phyloP scores from a whole-genome alignment of 2,113 vertebrate genomes.

The Drymodes brunneopygia region DNA sequence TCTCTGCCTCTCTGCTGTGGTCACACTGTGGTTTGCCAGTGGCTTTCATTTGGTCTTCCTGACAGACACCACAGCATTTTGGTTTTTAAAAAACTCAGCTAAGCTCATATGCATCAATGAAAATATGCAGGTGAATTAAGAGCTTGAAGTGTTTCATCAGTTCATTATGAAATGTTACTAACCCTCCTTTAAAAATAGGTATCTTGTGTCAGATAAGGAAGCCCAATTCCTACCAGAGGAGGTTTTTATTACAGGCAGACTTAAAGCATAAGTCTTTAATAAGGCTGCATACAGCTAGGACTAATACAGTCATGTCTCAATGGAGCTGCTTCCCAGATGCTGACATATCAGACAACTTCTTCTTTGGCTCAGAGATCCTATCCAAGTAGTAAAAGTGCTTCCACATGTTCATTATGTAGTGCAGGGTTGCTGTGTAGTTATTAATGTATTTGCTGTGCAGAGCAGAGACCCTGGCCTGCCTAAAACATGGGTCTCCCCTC shows the following conservation, averaged over 20 bases:
- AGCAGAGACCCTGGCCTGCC: background rate
- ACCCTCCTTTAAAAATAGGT: background rate
- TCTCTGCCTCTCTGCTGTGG: background rate
- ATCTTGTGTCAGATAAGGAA: background rate
- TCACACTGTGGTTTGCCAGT: accelerated
- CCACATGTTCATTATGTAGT: constrained; percentile 55
- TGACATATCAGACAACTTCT: constrained; percentile 59
- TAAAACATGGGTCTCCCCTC: background rate
- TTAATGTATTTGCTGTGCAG: background rate
- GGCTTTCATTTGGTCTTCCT: background rate
- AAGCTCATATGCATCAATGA: background rate
- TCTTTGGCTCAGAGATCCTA: constrained; percentile 25
- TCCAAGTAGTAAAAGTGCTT: constrained; percentile 40
- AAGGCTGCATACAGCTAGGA: constrained; percentile 4
- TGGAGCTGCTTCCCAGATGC: constrained; percentile 60
- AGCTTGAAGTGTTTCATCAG: background rate
- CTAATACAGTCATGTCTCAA: constrained; percentile 31
- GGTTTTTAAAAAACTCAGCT: background rate
- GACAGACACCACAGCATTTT: background rate
- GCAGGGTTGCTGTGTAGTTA: constrained; percentile 15
- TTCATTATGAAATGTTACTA: background rate
- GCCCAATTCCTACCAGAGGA: background rate
- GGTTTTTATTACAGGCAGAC: constrained; percentile 24
- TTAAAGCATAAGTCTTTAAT: constrained; percentile 44
- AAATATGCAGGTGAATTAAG: background rate